phyloP scores from a whole-genome alignment of 2,888 invertebrate species.

The Cyclophora albipunctata region DNA sequence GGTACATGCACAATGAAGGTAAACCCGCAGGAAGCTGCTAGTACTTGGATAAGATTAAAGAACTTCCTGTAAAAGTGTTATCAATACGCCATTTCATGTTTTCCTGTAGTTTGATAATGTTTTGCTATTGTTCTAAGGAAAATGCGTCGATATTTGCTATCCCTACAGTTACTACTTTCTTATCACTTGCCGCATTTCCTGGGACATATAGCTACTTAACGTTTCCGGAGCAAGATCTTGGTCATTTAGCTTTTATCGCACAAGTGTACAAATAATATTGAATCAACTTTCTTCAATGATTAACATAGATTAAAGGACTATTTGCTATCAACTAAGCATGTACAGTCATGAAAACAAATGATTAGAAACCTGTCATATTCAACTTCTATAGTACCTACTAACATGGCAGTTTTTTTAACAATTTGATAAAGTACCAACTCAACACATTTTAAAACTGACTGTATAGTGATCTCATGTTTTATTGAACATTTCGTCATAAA shows the following conservation, averaged over 20 bases:
- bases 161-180: conserved; percentile 20
- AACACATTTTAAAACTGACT: too few relatives aligned
- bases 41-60: conserved; percentile 34
- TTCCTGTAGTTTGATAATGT: conserved; percentile 10
- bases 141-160: conserved; percentile 3
- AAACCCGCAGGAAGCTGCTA: too few relatives aligned
- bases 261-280: conserved; percentile 25
- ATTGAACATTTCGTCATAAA: too few relatives aligned
- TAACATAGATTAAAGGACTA: conserved; percentile 10
- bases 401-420: too few relatives aligned
- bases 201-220: conserved; percentile 27
- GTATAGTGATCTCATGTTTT: too few relatives aligned
- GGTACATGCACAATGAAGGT: too few relatives aligned
- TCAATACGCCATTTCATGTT: conserved; percentile 18
- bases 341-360: too few relatives aligned
- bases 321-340: too few relatives aligned
- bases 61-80: conserved; percentile 26
- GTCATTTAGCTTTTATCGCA: conserved; percentile 24
- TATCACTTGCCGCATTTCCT: conserved; percentile 42
- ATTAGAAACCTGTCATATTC: too few relatives aligned
- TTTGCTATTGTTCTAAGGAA: conserved; percentile 14
- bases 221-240: conserved; percentile 39
- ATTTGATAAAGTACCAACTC: too few relatives aligned
- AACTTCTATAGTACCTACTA: too few relatives aligned
- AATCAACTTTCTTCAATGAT: conserved; percentile 42